A percentile compares a stretch with the other conserved stretches of the same genome.
Evolutionary conservation across 2,888 invertebrate species (phyloP).

Genomic region (Lasioglossum vierecki): DNA sequence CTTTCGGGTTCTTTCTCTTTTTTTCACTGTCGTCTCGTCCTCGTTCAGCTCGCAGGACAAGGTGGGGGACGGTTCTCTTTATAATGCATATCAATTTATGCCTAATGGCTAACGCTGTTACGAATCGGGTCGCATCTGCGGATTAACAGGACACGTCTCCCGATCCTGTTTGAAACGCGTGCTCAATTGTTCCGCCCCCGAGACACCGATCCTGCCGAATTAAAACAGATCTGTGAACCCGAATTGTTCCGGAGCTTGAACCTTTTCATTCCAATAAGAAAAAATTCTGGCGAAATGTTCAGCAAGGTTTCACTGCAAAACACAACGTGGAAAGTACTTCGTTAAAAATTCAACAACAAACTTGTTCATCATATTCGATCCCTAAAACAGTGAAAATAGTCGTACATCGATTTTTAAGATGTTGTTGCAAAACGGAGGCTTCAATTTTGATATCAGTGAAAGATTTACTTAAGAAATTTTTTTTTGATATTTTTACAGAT

Average conservation of each 20-base stretch:
- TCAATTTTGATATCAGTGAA: background rate
- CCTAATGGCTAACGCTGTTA: conserved; percentile 76
- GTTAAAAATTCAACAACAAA: background rate
- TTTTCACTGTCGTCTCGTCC: conserved; percentile 34
- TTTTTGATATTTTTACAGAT: no score
- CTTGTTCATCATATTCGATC: background rate
- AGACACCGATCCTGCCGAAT: background rate
- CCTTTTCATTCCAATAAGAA: background rate
- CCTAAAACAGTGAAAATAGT: background rate
- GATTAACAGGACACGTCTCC: conserved; percentile 53
- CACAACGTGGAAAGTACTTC: background rate
- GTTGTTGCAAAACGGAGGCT: background rate
- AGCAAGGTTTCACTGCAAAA: background rate
- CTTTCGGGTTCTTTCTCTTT: conserved; percentile 45
- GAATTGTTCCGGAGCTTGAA: background rate
- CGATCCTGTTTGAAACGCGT: background rate
- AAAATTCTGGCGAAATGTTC: background rate
- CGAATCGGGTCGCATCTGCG: conserved; percentile 68
- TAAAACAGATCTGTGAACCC: background rate
- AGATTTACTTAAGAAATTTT: no score
- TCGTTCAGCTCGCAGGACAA: conserved; percentile 12
- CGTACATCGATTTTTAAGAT: background rate
- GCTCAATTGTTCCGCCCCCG: conserved; percentile 3
- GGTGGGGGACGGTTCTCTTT: conserved; percentile 65
- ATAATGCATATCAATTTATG: conserved; percentile 80